A percentile compares a stretch with the other conserved stretches of the same genome.
Conservation (phyloP, 1,140 invertebrate species). For the Harlomillsia oculata region DNA sequence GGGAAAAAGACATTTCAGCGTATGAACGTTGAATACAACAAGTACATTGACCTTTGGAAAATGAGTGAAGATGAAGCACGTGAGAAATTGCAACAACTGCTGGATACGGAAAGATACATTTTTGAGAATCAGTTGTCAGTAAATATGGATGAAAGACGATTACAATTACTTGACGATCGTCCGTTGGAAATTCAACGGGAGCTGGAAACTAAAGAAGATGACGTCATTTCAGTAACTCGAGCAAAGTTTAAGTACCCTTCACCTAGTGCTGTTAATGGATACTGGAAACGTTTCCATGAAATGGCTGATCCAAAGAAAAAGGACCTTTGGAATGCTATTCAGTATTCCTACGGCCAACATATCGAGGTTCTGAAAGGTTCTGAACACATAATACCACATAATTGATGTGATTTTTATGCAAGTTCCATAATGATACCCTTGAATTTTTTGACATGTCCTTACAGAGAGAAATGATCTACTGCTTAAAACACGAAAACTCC, state of each 20-base stretch:
- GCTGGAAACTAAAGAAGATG: too few relatives aligned
- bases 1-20: constrained; percentile 21
- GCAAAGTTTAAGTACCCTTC: neutral
- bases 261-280: neutral
- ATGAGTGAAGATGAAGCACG: constrained; percentile 20
- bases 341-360: constrained; percentile 20
- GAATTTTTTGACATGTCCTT: constrained; percentile 1
- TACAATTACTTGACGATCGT: constrained; percentile 13
- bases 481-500: constrained; percentile 3
- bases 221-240: neutral
- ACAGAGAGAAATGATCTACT: constrained; percentile 22
- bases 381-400: neutral
- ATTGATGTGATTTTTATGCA: neutral
- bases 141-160: neutral
- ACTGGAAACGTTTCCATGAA: constrained; percentile 18
- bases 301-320: constrained; percentile 14
- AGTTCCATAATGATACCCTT: neutral
- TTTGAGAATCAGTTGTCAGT: constrained; percentile 23
- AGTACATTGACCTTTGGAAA: constrained; percentile 33
- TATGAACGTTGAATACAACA: constrained; percentile 10
- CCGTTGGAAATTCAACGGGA: constrained; percentile 21
- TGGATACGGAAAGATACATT: constrained; percentile 24
- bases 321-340: constrained; percentile 24
- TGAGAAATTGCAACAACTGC: constrained; percentile 18
- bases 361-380: constrained; percentile 19